Evolutionary conservation across 92 coral and sea anemone species (phyloP).

Genomic region (Porites rus): DNA sequence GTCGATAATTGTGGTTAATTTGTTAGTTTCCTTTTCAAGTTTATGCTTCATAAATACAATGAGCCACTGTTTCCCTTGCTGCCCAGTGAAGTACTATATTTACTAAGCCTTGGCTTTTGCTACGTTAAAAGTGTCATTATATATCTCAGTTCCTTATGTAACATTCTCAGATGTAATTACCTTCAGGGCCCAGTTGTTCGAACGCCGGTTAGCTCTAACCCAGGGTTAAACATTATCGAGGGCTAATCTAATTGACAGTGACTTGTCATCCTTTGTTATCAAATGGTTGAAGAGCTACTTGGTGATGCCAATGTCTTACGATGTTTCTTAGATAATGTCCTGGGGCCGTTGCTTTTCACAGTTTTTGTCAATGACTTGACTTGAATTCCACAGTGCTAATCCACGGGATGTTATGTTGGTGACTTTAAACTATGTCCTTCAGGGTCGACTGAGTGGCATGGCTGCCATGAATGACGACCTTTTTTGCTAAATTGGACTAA

Average conservation of each 20-base stretch:
- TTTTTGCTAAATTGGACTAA: neutral
- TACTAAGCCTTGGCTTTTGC: constrained; percentile 67
- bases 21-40: constrained; percentile 75
- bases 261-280: neutral
- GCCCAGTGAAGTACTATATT: constrained; percentile 33
- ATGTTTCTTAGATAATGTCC: neutral
- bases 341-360: neutral
- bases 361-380: neutral
- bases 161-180: constrained; percentile 74
- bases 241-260: neutral
- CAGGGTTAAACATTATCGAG: no score
- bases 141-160: constrained; percentile 66
- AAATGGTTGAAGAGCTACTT: neutral
- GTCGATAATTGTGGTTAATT: constrained; percentile 72
- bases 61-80: neutral
- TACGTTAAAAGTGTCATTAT: constrained; percentile 74
- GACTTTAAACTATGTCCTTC: constrained; percentile 1
- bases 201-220: no score
- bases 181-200: constrained; percentile 43
- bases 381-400: neutral
- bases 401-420: neutral
- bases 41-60: constrained; percentile 17
- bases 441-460: neutral
- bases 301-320: neutral
- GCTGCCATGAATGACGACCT: neutral